These are phyloP conservation scores for Zaprionus vittiger DNA, from an alignment of 1,140 invertebrate species.

Conservation along the genomic window DNA sequence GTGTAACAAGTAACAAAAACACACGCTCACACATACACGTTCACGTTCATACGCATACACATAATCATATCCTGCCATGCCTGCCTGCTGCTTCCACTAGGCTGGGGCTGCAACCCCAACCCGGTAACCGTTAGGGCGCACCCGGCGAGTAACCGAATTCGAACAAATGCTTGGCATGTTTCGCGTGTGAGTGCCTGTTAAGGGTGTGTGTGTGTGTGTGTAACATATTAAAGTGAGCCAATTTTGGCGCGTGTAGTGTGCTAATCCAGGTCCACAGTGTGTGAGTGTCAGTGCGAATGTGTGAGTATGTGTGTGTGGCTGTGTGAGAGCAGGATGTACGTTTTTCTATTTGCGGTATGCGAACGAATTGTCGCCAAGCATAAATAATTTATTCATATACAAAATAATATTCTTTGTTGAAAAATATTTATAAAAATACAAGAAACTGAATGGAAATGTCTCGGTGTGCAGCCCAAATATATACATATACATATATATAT, in stretches of 20 bases:
- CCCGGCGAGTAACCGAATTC: slow-evolving; percentile 41
- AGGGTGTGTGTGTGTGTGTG: slow-evolving; percentile 42
- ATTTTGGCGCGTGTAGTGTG: slow-evolving; percentile 48
- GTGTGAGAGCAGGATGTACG: background rate
- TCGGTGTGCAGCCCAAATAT: too few species aligned
- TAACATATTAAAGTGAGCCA: slow-evolving; percentile 69
- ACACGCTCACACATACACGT: slow-evolving; percentile 36
- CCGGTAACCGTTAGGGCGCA: slow-evolving; percentile 7
- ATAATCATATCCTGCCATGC: background rate
- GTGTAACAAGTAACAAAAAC: slow-evolving; percentile 71
- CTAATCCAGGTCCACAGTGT: slow-evolving; percentile 25
- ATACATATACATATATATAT: too few species aligned
- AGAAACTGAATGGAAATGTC: too few species aligned
- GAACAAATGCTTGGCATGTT: slow-evolving; percentile 52
- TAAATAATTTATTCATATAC: background rate
- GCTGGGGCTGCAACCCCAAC: slow-evolving; percentile 15
- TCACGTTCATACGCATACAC: background rate
- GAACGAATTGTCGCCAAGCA: background rate
- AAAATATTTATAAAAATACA: background rate
- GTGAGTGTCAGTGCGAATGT: background rate
- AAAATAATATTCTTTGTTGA: background rate
- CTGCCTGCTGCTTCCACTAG: background rate
- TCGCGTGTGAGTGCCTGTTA: slow-evolving; percentile 27
- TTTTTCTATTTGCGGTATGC: slow-evolving; percentile 14
- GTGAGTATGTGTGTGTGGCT: background rate